Evolutionary conservation across 2,113 vertebrate genomes (phyloP).

Genomic region (Sula dactylatra): DNA sequence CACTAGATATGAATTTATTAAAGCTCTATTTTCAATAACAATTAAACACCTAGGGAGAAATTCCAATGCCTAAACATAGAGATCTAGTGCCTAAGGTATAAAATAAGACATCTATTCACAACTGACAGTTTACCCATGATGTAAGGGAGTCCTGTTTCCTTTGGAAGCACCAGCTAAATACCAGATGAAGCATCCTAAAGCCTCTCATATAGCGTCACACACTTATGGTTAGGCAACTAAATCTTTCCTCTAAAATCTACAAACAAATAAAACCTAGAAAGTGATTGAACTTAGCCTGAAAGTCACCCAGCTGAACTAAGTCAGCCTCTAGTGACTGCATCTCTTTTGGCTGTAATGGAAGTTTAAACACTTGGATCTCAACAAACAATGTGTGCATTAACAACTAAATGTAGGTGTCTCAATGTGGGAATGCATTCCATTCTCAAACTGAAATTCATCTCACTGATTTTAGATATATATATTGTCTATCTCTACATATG

Average conservation of each 20-base stretch:
- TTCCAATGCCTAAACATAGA: background rate
- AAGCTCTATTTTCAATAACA: background rate
- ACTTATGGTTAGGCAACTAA: background rate
- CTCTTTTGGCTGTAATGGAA: background rate
- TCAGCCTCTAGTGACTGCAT: background rate
- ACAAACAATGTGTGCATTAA: background rate
- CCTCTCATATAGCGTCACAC: background rate
- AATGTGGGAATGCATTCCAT: background rate
- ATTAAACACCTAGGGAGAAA: background rate
- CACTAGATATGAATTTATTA: background rate
- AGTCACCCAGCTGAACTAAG: background rate
- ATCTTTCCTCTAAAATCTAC: background rate
- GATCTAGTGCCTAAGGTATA: background rate
- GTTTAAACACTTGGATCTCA: background rate
- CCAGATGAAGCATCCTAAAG: background rate
- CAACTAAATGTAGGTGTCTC: background rate
- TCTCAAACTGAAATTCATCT: background rate
- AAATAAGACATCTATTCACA: background rate
- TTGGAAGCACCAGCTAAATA: background rate
- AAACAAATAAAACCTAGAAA: background rate
- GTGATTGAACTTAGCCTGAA: background rate
- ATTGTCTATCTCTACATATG: background rate
- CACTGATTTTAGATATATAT: background rate
- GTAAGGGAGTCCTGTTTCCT: background rate
- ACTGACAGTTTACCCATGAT: background rate